Evolutionary conservation across 1,140 invertebrate genomes (phyloP), one percentile per base, ranked within the genome.

Genomic region (Bombus superbus): DNA sequence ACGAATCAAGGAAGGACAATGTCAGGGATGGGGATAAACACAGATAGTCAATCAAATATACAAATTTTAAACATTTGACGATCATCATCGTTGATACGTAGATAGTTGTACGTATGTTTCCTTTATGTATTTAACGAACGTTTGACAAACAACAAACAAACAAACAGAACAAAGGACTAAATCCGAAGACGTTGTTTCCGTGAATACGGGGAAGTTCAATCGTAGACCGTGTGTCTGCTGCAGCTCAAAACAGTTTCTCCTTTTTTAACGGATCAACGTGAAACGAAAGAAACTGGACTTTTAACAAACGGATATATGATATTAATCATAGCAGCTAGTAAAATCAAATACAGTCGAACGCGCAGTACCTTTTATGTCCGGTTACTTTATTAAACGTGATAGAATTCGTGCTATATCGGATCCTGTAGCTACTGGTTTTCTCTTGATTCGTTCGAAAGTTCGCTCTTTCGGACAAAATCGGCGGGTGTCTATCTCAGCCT

Each of bases 311-410:
- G n/a, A 59, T n/a, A 59, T 28, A 72, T 66, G 83, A 85, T 85
- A 85, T 72, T 84, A 84, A 73, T 40, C 11, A 57, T 73, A 85
- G 83, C 83, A 85, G 77, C 83, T 85, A 85, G 68, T 59, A 53
- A 42, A 32, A 25, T 80, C 40, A 40, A 85, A 42, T 72, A 42
- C 28, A 32, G 15, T 53, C 47, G 47, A 53, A 53, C 47, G 18
- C 47, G 18, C 5, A 38, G 15, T 76, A 69, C 64, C 82, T 59
- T 53, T 44, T 40, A 4, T 59, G 59, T n/a, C 18, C 53, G n/a
- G 42, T 81, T 47, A 35, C 22, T 35, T 53, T 47, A 47, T 76
- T 13, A 8, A 62, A 35, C 15, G 32, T 18, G 22, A 38, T 22
- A 9, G n/a, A 25, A 62, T 59, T 76, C 53, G 74, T 62, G 13